Percentiles rank a stretch among this genome's conserved stretches.
Conservation (phyloP, 1,140 invertebrate genomes). For the Drosophila triauraria region DNA sequence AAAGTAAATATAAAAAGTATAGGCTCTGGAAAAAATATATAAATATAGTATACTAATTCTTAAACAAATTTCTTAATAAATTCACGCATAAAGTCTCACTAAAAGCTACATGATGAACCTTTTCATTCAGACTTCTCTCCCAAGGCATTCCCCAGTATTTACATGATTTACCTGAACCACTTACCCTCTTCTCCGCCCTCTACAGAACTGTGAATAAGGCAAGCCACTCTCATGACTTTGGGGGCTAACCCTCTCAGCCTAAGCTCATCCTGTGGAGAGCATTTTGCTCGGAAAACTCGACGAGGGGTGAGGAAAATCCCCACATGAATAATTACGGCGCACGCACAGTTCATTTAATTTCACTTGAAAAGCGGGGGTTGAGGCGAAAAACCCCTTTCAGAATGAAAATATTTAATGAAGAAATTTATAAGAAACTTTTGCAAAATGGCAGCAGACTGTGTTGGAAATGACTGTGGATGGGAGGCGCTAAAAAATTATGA, state of each 20-base stretch:
- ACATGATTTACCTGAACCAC: conserved; percentile 1
- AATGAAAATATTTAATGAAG: conserved; percentile 81
- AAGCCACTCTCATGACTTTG: conserved; percentile 13
- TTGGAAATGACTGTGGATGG: conserved; percentile 10
- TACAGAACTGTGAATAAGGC: conserved; percentile 19
- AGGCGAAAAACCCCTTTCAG: conserved; percentile 54
- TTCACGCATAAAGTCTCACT: not conserved
- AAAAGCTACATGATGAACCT: not conserved
- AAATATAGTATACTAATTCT: not conserved
- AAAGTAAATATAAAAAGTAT: not conserved
- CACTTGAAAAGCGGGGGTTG: conserved; percentile 45
- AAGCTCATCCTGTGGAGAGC: conserved; percentile 27
- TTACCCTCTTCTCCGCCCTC: not conserved
- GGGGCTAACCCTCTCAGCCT: conserved; percentile 4
- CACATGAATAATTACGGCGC: conserved; percentile 79
- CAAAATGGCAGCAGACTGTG: conserved; percentile 43
- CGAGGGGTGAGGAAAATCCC: conserved; percentile 45
- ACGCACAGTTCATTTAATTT: conserved; percentile 77
- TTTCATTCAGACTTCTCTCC: not conserved
- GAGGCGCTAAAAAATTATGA: conserved; percentile 68
- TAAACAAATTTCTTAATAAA: not conserved
- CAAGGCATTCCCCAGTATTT: not conserved
- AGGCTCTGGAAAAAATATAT: not conserved
- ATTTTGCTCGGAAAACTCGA: conserved; percentile 22
- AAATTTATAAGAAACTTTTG: conserved; percentile 78